A percentile compares a stretch with the other conserved stretches of the same genome.
These are phyloP conservation scores for Burhinus bistriatus DNA, from an alignment of 2,113 vertebrate species.

Conservation along the genomic window DNA sequence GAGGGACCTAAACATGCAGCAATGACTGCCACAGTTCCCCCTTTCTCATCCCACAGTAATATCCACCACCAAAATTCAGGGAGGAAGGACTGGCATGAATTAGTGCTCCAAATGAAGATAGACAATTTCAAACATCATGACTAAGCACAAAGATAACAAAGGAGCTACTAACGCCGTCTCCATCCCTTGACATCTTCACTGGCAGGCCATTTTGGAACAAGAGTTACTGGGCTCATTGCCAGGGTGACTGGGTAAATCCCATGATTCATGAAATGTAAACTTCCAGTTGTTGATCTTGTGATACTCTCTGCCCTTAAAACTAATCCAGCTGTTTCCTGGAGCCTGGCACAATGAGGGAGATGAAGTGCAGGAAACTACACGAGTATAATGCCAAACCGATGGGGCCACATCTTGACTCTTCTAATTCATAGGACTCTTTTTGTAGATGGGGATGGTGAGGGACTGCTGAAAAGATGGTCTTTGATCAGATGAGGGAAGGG, in stretches of 20 bases:
- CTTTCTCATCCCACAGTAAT: not conserved
- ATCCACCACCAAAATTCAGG: not conserved
- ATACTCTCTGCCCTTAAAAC: constrained; percentile 43
- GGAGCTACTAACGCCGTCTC: not conserved
- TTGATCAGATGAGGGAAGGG: not conserved
- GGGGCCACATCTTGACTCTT: not conserved
- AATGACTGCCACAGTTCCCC: not conserved
- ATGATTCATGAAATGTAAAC: constrained; percentile 48
- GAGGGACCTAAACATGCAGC: not conserved
- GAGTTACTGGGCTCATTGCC: constrained; percentile 15
- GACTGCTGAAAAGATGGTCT: not conserved
- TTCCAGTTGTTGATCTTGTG: constrained; percentile 55
- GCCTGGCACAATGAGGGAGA: not conserved
- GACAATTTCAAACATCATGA: not conserved
- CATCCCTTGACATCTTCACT: not conserved
- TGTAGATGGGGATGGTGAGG: not conserved
- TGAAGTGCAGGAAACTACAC: not conserved
- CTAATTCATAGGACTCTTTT: not conserved
- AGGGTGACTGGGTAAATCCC: constrained; percentile 24
- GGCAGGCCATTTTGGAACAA: constrained; percentile 20
- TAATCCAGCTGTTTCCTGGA: constrained; percentile 28
- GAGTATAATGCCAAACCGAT: not conserved
- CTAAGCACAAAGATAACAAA: constrained; percentile 7
- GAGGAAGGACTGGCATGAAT: not conserved
- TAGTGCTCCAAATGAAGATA: not conserved